Percentiles rank a stretch among this genome's conserved stretches.
phyloP scores from a whole-genome alignment of 2,113 vertebrate genomes.

The Gallinago jamesoni region DNA sequence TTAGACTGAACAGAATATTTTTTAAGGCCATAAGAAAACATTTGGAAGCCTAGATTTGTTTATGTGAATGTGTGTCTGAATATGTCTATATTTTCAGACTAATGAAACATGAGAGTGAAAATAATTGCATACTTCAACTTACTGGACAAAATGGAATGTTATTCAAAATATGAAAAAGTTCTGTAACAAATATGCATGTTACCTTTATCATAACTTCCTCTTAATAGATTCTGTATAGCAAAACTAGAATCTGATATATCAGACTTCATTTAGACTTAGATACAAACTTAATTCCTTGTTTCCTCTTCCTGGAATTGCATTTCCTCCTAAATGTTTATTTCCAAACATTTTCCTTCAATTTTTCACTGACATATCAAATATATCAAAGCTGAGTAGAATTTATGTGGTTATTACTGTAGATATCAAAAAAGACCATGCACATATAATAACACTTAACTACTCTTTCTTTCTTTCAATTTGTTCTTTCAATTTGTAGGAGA shows the following conservation, averaged over 20 bases:
- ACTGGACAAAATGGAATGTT: background rate
- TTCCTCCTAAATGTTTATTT: background rate
- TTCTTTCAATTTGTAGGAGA: background rate
- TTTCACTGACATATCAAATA: background rate
- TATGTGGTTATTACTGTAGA: background rate
- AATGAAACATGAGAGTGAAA: background rate
- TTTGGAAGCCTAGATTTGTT: constrained; percentile 27
- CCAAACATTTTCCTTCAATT: background rate
- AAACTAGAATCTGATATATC: background rate
- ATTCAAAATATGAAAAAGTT: background rate
- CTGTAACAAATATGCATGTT: background rate
- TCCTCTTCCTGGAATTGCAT: background rate
- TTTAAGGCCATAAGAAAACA: constrained; percentile 5
- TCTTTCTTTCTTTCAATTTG: too few species aligned
- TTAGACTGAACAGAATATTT: constrained; percentile 36
- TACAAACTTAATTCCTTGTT: background rate
- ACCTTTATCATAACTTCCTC: background rate
- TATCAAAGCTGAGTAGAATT: background rate
- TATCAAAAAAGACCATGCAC: background rate
- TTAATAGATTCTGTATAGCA: background rate
- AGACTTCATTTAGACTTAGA: background rate
- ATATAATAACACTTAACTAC: background rate
- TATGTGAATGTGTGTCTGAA: background rate
- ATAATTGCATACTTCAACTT: background rate
- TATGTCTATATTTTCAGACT: background rate